A percentile compares a stretch with the other conserved stretches of the same genome.
These are phyloP conservation scores for Rachycentron canadum DNA, from an alignment of 2,797 vertebrate genomes.

Conservation along the genomic window DNA sequence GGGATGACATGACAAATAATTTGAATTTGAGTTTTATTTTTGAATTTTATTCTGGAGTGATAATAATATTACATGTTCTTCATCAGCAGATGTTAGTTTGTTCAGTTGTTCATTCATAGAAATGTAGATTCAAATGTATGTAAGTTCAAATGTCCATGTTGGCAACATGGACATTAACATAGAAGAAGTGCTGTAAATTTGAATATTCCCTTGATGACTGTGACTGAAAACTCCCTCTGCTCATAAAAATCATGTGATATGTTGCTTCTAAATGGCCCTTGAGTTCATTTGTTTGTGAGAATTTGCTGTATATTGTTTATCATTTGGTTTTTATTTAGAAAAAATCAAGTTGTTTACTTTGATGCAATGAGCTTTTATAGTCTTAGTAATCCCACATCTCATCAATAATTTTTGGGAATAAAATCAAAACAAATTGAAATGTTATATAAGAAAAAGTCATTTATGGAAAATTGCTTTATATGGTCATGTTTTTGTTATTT, in stretches of 20 bases:
- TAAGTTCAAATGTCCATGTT: background rate
- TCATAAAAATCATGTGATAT: background rate
- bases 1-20: background rate
- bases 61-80: background rate
- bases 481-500: slow-evolving; percentile 51
- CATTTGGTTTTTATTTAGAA: background rate
- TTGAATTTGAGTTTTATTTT: background rate
- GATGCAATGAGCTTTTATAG: background rate
- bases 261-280: background rate
- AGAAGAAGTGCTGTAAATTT: too few species aligned
- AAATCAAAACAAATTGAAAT: slow-evolving; percentile 14
- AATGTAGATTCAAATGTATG: background rate
- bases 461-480: slow-evolving; percentile 53
- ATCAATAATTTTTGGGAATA: slow-evolving; percentile 2
- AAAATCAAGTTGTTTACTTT: background rate
- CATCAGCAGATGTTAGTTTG: background rate
- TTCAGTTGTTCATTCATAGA: background rate
- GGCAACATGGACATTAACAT: background rate
- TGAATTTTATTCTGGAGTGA: background rate
- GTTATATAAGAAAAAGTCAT: slow-evolving; percentile 14
- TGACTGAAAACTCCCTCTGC: background rate
- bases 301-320: background rate
- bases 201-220: background rate
- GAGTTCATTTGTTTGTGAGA: background rate
- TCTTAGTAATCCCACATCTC: too few species aligned